These are phyloP conservation scores for Delichon dasypus DNA, from an alignment of 2,797 vertebrate species.

Conservation along the genomic window DNA sequence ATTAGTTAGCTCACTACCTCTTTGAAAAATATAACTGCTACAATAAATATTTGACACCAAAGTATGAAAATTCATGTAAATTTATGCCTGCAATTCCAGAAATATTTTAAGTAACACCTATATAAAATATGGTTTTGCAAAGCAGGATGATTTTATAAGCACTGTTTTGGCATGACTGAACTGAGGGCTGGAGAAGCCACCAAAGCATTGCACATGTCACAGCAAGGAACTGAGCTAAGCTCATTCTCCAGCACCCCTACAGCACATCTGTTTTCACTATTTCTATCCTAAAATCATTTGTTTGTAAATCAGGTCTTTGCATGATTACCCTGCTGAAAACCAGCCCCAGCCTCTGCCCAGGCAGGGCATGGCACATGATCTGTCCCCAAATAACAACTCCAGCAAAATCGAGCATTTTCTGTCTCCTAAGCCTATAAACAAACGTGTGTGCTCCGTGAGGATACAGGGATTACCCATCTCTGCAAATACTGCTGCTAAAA, in stretches of 20 bases:
- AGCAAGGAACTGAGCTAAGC: background rate
- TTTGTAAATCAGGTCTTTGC: background rate
- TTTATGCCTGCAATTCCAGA: slow-evolving; percentile 38
- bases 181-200: slow-evolving; percentile 2
- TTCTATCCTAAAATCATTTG: background rate
- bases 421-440: slow-evolving; percentile 22
- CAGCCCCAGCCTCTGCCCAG: background rate
- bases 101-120: slow-evolving; percentile 37
- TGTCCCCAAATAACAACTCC: background rate
- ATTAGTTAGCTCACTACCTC: slow-evolving; percentile 60
- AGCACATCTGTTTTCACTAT: background rate
- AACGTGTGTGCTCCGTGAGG: background rate
- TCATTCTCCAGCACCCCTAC: background rate
- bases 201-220: background rate
- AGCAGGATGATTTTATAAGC: background rate
- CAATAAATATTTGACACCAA: slow-evolving; percentile 58
- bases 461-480: slow-evolving; percentile 45
- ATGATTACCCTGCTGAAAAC: background rate
- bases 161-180: background rate
- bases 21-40: slow-evolving; percentile 49
- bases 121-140: background rate
- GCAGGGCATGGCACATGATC: background rate
- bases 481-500: background rate
- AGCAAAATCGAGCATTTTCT: background rate
- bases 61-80: slow-evolving; percentile 62